phyloP scores from a whole-genome alignment of 1,140 invertebrate species.

The Drosophila bipectinata region DNA sequence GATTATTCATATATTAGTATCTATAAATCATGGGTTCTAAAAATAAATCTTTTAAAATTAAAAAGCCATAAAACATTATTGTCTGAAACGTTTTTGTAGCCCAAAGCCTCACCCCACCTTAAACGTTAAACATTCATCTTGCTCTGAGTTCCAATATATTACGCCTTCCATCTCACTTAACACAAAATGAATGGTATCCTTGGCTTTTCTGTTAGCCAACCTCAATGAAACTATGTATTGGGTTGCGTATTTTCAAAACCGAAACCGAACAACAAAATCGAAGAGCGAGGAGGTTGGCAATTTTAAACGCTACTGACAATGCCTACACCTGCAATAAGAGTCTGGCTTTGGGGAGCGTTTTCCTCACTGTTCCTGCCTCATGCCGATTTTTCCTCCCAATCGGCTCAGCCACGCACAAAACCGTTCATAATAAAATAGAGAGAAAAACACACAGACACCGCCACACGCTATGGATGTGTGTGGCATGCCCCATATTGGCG shows the following conservation, averaged over 20 bases:
- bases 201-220: constrained; percentile 6
- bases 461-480: not conserved
- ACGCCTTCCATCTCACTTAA: constrained; percentile 35
- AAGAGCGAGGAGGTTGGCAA: constrained; percentile 28
- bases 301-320: constrained; percentile 45
- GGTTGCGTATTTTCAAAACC: constrained; percentile 34
- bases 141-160: constrained; percentile 28
- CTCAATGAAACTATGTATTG: constrained; percentile 28
- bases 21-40: not conserved
- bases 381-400: constrained; percentile 8
- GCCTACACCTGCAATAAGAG: constrained; percentile 37
- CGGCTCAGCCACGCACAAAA: constrained; percentile 64
- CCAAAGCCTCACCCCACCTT: not conserved
- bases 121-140: constrained; percentile 16
- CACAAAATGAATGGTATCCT: constrained; percentile 9
- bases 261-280: constrained; percentile 18
- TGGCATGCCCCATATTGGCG: not conserved
- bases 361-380: not conserved
- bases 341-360: not conserved
- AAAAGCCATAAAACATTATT: not conserved
- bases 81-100: not conserved
- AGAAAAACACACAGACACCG: constrained; percentile 26
- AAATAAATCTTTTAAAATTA: no score
- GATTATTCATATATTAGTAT: not conserved
- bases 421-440: constrained; percentile 77